Conservation (phyloP, 2,888 invertebrate genomes). For the Ichneumoninae sp. region DNA sequence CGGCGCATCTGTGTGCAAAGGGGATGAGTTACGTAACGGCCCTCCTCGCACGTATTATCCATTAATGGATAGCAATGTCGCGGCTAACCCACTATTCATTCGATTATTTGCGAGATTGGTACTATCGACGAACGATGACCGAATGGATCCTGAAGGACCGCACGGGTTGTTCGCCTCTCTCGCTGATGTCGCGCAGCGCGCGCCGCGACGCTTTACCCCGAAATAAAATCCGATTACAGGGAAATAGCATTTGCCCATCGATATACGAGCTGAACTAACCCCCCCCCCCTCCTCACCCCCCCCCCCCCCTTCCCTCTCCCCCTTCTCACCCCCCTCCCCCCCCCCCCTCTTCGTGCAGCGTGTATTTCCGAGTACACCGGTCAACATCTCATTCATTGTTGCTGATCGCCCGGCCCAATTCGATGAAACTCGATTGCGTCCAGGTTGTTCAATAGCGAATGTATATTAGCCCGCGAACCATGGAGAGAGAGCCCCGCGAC, state of each 20-base stretch:
- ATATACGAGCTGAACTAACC: constrained; percentile 37
- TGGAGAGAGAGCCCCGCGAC: not conserved
- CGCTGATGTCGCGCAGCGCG: constrained; percentile 31
- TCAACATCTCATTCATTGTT: constrained; percentile 35
- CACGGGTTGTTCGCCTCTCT: not conserved
- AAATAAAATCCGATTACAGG: constrained; percentile 62
- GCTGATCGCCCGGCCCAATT: constrained; percentile 27
- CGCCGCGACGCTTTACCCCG: constrained; percentile 34
- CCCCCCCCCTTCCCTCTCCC: not conserved
- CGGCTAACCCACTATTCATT: constrained; percentile 78
- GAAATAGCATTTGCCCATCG: constrained; percentile 54
- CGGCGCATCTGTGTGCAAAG: constrained; percentile 27
- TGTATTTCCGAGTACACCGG: constrained; percentile 56
- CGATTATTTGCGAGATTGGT: constrained; percentile 78
- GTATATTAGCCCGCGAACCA: constrained; percentile 1
- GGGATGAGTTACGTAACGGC: constrained; percentile 71
- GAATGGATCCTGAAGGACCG: constrained; percentile 60
- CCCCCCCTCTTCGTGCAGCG: constrained; percentile 5
- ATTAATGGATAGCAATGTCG: constrained; percentile 80
- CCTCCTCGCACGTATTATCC: constrained; percentile 75
- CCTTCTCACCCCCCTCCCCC: not conserved
- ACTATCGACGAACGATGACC: constrained; percentile 65
- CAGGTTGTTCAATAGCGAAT: constrained; percentile 12
- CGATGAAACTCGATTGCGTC: constrained; percentile 13
- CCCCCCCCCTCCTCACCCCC: not conserved